A percentile compares a stretch with the other conserved stretches of the same genome.
Conservation (phyloP, 1,140 invertebrate species). For the Rhopalosiphum maidis region DNA sequence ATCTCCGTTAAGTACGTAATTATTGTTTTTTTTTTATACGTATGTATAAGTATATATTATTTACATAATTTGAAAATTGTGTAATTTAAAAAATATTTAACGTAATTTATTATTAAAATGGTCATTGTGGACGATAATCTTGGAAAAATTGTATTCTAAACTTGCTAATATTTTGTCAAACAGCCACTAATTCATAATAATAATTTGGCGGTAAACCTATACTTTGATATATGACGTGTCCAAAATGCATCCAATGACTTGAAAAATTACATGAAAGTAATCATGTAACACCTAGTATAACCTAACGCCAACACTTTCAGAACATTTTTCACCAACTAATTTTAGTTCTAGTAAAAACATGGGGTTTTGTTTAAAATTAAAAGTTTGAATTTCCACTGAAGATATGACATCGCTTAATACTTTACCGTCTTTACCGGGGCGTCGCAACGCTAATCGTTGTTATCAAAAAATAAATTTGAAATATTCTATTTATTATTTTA, state of each 20-base stretch:
- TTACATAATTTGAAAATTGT: not conserved
- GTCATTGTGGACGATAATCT: not conserved
- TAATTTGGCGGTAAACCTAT: not conserved
- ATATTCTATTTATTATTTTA: too few relatives aligned
- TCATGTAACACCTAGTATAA: not conserved
- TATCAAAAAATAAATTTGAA: too few relatives aligned
- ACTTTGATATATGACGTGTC: not conserved
- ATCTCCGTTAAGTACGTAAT: not conserved
- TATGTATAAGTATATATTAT: not conserved
- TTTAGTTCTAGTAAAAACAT: too few relatives aligned
- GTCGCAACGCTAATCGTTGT: too few relatives aligned
- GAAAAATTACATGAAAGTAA: not conserved
- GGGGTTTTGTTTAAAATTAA: too few relatives aligned
- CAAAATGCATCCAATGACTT: not conserved
- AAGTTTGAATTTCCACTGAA: too few relatives aligned
- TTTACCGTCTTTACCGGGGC: too few relatives aligned
- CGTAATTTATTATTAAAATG: not conserved
- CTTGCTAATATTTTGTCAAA: not conserved
- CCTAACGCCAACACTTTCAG: too few relatives aligned
- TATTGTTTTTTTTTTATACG: not conserved
- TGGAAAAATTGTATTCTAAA: not conserved
- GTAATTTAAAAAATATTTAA: not conserved
- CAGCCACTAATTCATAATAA: not conserved
- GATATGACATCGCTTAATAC: too few relatives aligned
- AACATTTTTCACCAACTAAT: too few relatives aligned